Evolutionary conservation across 2,888 invertebrate genomes (phyloP), one percentile per base, ranked within the genome.

Genomic region (Nemurella pictetii): DNA sequence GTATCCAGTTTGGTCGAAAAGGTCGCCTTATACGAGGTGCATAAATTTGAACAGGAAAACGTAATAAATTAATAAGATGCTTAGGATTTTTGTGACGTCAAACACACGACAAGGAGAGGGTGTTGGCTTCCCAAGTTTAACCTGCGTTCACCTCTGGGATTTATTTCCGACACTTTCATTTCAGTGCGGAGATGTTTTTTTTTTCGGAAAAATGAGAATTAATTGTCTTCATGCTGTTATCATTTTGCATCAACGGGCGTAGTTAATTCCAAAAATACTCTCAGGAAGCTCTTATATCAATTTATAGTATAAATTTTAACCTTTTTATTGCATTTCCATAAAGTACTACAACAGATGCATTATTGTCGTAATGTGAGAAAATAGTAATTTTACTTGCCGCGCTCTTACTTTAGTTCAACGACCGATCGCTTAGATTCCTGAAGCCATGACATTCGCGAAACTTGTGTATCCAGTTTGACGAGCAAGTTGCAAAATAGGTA

Each of bases 391-490:
- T 27, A n/a, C 78, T 78, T 29, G 26, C 30, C 28, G 20, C 28
- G 20, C 78, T 30, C 30, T n/a, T 20, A 12, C 55, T 82, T 82
- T 36, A 29, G 82, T 82, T 82, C 82, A 82, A 72, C 29, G 82
- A 82, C 82, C 82, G 55, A 55, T 5, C 82, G 29, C 12, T 35
- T 55, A 72, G 82, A 82, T 82, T 82, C 82, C 73, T 82, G 29
- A 25, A 80, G 80, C 80, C 80, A 25, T 82, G 82, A 82, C 82
- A 82, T 82, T 55, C 72, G 82, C 72, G 72, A 72, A 36, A 82
- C 82, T 82, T 28, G 82, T 28, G 82, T 82, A 55, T 72, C 82
- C 82, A 82, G 82, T 82, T 82, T 82, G 82, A 82, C 82, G 27
- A 55, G 82, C 29, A 82, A 72, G 72, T 72, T 81, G 30, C 78